These are phyloP conservation scores for Griposia aprilina DNA, from an alignment of 2,888 invertebrate species.

Conservation along the genomic window DNA sequence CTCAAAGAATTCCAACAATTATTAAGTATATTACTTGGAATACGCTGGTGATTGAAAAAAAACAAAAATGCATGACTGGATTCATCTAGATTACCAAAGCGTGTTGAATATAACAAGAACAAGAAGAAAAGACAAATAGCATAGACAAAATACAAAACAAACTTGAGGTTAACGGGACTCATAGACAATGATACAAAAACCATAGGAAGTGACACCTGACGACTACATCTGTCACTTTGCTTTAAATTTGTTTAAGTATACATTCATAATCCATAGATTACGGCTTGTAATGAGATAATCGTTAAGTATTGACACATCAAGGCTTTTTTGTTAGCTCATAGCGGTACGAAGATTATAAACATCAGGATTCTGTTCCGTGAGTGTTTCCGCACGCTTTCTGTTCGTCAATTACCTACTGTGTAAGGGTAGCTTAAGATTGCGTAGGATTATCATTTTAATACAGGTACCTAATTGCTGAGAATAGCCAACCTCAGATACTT, in stretches of 20 bases:
- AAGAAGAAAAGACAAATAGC: conserved; percentile 32
- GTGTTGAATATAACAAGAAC: conserved; percentile 14
- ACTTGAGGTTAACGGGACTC: conserved; percentile 48
- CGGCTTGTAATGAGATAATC: conserved; percentile 47
- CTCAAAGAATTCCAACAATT: not conserved
- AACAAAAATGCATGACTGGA: not conserved
- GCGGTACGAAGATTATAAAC: not conserved
- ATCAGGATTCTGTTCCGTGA: not conserved
- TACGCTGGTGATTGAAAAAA: not conserved
- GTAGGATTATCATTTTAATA: not conserved
- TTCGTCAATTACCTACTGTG: not conserved
- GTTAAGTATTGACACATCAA: conserved; percentile 16
- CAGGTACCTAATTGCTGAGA: not conserved
- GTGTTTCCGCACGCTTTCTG: conserved; percentile 5
- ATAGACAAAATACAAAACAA: conserved; percentile 39
- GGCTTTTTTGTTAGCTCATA: conserved; percentile 15
- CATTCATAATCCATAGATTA: conserved; percentile 55
- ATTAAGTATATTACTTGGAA: not conserved
- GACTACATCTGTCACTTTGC: conserved; percentile 52
- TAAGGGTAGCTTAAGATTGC: not conserved
- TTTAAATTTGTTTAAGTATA: conserved; percentile 45
- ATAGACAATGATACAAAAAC: conserved; percentile 35
- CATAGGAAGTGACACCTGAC: conserved; percentile 38
- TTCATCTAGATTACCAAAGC: conserved; percentile 16
- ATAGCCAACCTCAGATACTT: not conserved